phyloP scores from a whole-genome alignment of 2,888 invertebrate genomes.

The Neoscelio sp. region DNA sequence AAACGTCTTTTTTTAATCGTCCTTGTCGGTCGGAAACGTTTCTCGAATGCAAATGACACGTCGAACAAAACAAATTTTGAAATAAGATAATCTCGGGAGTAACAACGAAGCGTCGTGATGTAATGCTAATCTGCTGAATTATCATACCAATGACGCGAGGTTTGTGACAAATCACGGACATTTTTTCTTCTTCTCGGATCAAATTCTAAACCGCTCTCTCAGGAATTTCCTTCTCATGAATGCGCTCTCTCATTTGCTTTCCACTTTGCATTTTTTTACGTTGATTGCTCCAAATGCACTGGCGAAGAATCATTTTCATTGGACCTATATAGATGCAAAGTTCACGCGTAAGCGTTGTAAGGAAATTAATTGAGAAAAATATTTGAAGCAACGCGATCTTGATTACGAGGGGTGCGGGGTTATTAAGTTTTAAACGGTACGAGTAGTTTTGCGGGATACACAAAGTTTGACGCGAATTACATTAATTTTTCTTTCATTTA shows the following conservation, averaged over 20 bases:
- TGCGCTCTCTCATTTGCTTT: slow-evolving; percentile 37
- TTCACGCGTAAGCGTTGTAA: neutral
- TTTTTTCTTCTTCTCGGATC: slow-evolving; percentile 35
- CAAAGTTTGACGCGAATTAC: too few species aligned
- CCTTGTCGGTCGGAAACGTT: too few species aligned
- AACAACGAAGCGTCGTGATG: slow-evolving; percentile 30
- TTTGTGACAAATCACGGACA: slow-evolving; percentile 34
- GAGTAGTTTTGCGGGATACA: too few species aligned
- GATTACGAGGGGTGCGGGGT: neutral
- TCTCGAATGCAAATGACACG: slow-evolving; percentile 28
- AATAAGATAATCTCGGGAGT: slow-evolving; percentile 27
- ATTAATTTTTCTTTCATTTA: too few species aligned
- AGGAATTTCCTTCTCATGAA: slow-evolving; percentile 39
- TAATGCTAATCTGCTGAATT: slow-evolving; percentile 43
- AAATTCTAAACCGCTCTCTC: slow-evolving; percentile 31
- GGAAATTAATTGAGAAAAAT: slow-evolving; percentile 31
- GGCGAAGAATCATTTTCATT: neutral
- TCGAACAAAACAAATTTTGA: slow-evolving; percentile 43
- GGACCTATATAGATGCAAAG: slow-evolving; percentile 16
- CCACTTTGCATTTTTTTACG: slow-evolving; percentile 45
- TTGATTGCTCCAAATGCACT: slow-evolving; percentile 32
- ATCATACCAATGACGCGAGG: slow-evolving; percentile 42
- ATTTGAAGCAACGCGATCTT: slow-evolving; percentile 19
- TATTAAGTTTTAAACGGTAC: slow-evolving; percentile 22
- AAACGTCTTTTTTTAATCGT: neutral